These are phyloP conservation scores for Cochlearius cochlearius DNA, from an alignment of 2,113 vertebrate genomes.

Conservation along the genomic window DNA sequence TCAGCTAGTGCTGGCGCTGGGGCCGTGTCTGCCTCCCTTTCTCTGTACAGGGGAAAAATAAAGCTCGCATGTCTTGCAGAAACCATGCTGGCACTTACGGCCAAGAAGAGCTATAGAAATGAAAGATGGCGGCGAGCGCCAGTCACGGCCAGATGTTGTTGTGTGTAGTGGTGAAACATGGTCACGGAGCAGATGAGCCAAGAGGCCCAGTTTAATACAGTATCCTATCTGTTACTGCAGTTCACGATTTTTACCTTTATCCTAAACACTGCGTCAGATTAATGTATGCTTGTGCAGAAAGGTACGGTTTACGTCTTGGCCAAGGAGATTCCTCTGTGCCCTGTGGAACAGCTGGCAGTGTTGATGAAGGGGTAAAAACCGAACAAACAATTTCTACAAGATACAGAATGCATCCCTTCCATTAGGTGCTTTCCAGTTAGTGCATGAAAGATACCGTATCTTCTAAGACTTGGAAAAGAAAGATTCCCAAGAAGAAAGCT, in stretches of 20 bases:
- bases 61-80: not conserved
- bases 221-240: not conserved
- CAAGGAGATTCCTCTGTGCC: not conserved
- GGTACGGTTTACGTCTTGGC: not conserved
- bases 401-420: not conserved
- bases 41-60: not conserved
- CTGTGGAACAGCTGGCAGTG: not conserved
- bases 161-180: not conserved
- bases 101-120: not conserved
- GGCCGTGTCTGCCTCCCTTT: not conserved
- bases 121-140: not conserved
- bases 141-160: not conserved
- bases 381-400: not conserved
- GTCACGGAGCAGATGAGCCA: not conserved
- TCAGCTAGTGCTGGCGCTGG: not conserved
- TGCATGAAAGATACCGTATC: not conserved
- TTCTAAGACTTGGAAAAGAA: not conserved
- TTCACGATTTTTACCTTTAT: not conserved
- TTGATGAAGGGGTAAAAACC: not conserved
- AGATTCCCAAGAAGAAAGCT: not conserved
- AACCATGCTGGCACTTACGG: rapidly evolving
- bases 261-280: not conserved
- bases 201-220: not conserved
- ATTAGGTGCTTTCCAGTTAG: not conserved
- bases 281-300: not conserved